A percentile compares a stretch with the other conserved stretches of the same genome.
These are phyloP conservation scores for Nomada fucata DNA, from an alignment of 2,888 invertebrate genomes.

Conservation along the genomic window DNA sequence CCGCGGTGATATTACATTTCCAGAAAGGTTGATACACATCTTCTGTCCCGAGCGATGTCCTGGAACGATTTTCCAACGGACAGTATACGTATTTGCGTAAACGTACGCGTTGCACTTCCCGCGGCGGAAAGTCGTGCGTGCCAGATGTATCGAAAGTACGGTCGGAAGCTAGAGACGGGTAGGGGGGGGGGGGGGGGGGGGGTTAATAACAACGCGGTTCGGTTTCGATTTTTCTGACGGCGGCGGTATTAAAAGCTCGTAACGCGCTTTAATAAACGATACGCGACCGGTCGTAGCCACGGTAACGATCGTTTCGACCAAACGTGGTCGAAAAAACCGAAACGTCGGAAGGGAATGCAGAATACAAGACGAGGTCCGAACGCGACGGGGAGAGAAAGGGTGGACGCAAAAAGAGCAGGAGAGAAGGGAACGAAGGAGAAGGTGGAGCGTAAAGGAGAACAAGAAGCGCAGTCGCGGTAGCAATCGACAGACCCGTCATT, in stretches of 20 bases:
- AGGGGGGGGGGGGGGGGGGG: no score
- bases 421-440: neutral
- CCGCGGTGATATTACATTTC: no score
- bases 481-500: conserved; percentile 72
- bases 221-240: conserved; percentile 19
- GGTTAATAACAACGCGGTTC: conserved; percentile 13
- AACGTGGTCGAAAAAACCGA: conserved; percentile 41
- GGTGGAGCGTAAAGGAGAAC: conserved; percentile 27
- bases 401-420: neutral
- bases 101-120: neutral
- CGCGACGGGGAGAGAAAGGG: conserved; percentile 7
- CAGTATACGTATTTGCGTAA: no score
- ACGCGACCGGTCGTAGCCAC: conserved; percentile 14
- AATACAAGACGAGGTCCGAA: conserved; percentile 30
- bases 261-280: conserved; percentile 38
- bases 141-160: neutral
- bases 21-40: neutral
- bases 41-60: no score
- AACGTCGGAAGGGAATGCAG: conserved; percentile 26
- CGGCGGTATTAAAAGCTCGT: conserved; percentile 33
- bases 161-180: conserved; percentile 4
- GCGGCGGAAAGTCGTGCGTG: neutral
- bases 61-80: no score
- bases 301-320: conserved; percentile 47
- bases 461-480: conserved; percentile 65